Evolutionary conservation across 2,797 vertebrate genomes (phyloP).

Genomic region (Eidolon dupreanum): DNA sequence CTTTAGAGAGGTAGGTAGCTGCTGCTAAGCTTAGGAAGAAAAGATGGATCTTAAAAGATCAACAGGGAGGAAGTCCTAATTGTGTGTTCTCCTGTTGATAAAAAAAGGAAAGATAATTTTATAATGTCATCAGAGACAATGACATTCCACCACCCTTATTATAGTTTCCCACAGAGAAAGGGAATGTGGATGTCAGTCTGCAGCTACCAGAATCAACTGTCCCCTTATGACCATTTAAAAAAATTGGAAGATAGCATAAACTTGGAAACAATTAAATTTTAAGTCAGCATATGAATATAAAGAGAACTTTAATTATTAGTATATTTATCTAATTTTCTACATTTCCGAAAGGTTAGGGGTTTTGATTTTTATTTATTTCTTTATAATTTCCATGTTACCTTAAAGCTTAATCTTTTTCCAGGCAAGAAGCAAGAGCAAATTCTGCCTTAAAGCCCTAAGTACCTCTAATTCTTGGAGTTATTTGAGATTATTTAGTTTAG

Average conservation of each 20-base stretch:
- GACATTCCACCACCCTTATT: not conserved
- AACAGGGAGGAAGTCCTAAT: not conserved
- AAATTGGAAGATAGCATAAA: not conserved
- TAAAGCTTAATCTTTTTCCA: not conserved
- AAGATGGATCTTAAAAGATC: not conserved
- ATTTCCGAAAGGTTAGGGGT: not conserved
- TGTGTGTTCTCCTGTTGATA: not conserved
- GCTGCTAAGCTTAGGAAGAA: not conserved
- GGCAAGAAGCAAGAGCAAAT: not conserved
- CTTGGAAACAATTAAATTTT: not conserved
- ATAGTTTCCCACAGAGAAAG: not conserved
- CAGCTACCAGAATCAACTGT: not conserved
- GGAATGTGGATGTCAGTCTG: not conserved
- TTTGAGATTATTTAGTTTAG: not conserved
- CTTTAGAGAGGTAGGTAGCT: not conserved
- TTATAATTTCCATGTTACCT: not conserved
- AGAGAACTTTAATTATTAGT: not conserved
- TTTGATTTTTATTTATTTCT: not conserved
- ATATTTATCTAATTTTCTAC: not conserved
- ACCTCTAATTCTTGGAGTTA: not conserved
- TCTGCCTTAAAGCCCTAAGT: not conserved
- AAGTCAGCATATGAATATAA: conserved; percentile 2
- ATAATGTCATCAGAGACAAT: not conserved
- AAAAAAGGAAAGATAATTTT: not conserved
- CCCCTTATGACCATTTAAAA: not conserved